Base-by-base conservation (phyloP, 2,113 vertebrate species). In the Nematolebias whitei region DNA sequence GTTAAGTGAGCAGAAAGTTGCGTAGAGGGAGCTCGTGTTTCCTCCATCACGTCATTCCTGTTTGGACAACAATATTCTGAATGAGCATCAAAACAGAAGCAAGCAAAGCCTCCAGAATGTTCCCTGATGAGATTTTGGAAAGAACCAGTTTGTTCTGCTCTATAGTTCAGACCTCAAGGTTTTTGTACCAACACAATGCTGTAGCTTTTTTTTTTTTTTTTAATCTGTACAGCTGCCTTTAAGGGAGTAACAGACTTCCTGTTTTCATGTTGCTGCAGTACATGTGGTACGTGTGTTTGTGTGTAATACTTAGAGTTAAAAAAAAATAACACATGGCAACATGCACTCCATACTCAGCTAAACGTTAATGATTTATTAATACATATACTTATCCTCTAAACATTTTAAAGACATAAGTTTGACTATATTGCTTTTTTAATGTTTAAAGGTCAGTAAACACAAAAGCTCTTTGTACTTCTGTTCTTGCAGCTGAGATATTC, bases 211-310 rank as follows among this genome's bases (percentile, higher is more conserved):
- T 62, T 50, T 49, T 44, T 48, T 58, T 47, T 49, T 48, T 56
- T 55, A 39, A 22, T 38, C 32, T 56, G 10, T 39, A 48, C 58
- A 69, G 74, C 62, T 76, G 70, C 14, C 58, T 65, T 57, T 43
- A 38, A 49, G 64, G 71, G 72, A 74, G 59, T 66, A 22, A 1
- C 20, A 58, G 62, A 35, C 82, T 87, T 90, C 88, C 86, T 88
- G 83, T 84, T 88, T 88, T 84, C 32, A 49, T 78, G 65, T 40
- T 47, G 24, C 53, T 45, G 59, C 11, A 32, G 44, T 16, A 59
- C 50, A 1, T 63, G 26, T 29, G 1, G 47, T 41, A 16, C 4
- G 12, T 53, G 23, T 15, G 15, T n/a, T 63, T 63, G 9, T 66
- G 5, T 16, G 8, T 23, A 19, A 20, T 14, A 68, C 40, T 39